Conservation (phyloP, 2,797 vertebrate species). For the Channallabes apus region DNA sequence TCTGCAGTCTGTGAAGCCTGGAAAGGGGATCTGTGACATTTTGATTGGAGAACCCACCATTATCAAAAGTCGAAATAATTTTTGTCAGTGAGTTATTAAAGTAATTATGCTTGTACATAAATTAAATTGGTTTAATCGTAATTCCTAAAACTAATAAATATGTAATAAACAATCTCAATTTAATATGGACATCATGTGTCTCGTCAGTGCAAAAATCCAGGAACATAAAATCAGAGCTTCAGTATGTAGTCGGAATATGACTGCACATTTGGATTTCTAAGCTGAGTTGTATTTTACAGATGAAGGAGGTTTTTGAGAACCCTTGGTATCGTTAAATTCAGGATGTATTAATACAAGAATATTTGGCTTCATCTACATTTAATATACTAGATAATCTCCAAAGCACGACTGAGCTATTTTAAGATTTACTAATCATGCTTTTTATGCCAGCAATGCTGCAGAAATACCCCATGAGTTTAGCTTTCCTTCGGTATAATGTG, state of each 20-base stretch:
- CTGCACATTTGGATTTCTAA: neutral
- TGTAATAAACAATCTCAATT: neutral
- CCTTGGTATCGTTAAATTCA: neutral
- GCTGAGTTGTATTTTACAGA: neutral
- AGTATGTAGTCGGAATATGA: neutral
- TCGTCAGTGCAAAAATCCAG: neutral
- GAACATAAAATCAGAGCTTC: neutral
- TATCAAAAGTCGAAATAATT: neutral
- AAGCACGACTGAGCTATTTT: neutral
- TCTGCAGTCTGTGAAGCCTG: neutral
- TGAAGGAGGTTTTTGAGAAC: neutral
- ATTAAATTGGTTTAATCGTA: neutral
- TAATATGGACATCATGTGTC: neutral
- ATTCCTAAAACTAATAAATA: neutral
- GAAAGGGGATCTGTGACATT: neutral
- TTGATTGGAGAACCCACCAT: neutral
- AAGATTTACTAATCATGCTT: neutral
- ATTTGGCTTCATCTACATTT: neutral
- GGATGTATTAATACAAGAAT: neutral
- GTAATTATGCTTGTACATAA: neutral
- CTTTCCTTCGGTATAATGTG: conserved; percentile 21
- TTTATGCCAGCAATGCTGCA: conserved; percentile 19
- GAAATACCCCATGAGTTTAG: conserved; percentile 18
- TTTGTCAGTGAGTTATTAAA: neutral
- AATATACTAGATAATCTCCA: neutral